Evolutionary conservation across 2,888 invertebrate genomes (phyloP), one percentile per base, ranked within the genome.

Genomic region (Mythimna pallens): DNA sequence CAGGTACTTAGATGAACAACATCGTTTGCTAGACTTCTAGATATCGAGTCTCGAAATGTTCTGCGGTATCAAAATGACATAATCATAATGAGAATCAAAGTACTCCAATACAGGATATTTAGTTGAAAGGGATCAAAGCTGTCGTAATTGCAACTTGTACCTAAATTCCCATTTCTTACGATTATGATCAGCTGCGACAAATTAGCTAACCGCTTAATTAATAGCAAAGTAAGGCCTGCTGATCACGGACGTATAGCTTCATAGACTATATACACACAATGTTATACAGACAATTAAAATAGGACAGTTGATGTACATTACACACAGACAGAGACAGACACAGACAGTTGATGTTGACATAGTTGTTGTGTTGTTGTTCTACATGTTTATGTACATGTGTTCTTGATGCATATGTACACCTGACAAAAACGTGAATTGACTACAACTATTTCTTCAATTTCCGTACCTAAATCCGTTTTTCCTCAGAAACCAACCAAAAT

Each of bases 1-100:
- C 66, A 47, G 55, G 20, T 30, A 58, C n/a, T 61, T 34, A 71
- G 65, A 81, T 71, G 67, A 25, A 65, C 50, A 59, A 52, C 80
- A 70, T 64, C n/a, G 62, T 67, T 67, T 73, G 36, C 57, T 64
- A 73, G n/a, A 54, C 52, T 54, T 25, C 65, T 52, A 34, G 79
- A 70, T 65, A 43, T 80, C 79, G 10, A 59, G 58, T 17, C 50
- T 64, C 30, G 34, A 61, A 67, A 74, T 80, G 80, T 80, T 82
- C 67, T 73, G 62, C 67, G 70, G 58, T 80, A 80, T 80, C 80
- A 67, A 58, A 79, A 59, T 70, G 80, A 80, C 80, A 67, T 79
- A 74, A 80, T 80, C 80, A 61, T 59, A 74, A 52, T 54, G 67
- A 55, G 67, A 68, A 82, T 80, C 80, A 55, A 62, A 77, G 62